Base-by-base conservation (phyloP, 2,888 invertebrate species). In the Chalcis sispes region DNA sequence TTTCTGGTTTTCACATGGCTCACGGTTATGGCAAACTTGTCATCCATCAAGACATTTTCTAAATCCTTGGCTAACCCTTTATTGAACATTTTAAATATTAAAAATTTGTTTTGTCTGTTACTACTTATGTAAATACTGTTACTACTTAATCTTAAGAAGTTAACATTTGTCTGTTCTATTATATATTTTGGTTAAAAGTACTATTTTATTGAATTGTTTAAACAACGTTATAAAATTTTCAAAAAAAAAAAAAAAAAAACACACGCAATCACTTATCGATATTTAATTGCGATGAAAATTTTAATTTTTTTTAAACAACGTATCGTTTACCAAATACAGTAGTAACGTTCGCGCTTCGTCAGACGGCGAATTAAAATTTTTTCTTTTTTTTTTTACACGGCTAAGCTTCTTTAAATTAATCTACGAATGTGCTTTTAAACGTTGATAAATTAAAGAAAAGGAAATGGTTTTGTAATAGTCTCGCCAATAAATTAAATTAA, bases 1-100 rank as follows among this genome's bases (percentile, higher is more conserved):
- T 89, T 89, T 73, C 89, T 88, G 1, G 90, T 89, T 80, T 90
- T 91, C 73, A 91, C 89, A 80, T 92, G 91, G 79, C 89, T 90
- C 65, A 92, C 82, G 7, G 89, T 89, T 46, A 92, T 85, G 25
- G 91, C 89, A 77, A 92, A 90, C 75, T 90, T 89, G 80, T 92
- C 91, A 61, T 89, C 87, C 80, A 89, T 88, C 78, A 91, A 88
- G 0, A 89, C 90, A 77, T 90, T 89, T 82, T 90, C 90, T 74
- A 92, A 83, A 67, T 87, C 89, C 76, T 88, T 88, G 48, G 90
- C 90, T 67, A 90, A 83, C 67, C 86, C 92, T 92, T 29, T 18
- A 20, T 10, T 15, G 15, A 10, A 48, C 48, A 65, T n/a, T n/a
- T n/a, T n/a, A 23, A 25, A 10, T 46, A 8, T 8, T 23, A 42